phyloP scores from a whole-genome alignment of 2,797 vertebrate species.

The Sternarchorhynchus goeldii region DNA sequence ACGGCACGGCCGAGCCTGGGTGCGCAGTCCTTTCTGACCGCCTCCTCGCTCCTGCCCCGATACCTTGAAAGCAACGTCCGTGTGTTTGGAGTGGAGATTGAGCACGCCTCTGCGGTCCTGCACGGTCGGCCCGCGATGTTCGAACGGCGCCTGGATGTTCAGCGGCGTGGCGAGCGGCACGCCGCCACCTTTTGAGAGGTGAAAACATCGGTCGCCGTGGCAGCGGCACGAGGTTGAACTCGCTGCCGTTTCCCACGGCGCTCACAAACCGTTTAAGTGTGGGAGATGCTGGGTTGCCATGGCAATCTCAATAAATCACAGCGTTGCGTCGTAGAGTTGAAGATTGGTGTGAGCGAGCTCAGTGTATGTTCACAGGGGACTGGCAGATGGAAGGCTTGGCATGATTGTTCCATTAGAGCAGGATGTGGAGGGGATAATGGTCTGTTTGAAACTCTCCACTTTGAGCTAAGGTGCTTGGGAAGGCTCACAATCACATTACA shows the following conservation, averaged over 20 bases:
- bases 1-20: too few species aligned
- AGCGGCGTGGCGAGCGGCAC: too few species aligned
- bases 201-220: not conserved
- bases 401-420: constrained; percentile 27
- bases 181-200: not conserved
- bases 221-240: constrained; percentile 22
- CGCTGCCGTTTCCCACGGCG: constrained; percentile 2
- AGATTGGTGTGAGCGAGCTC: constrained; percentile 8
- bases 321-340: constrained; percentile 26
- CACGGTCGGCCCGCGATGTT: too few species aligned
- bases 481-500: not conserved
- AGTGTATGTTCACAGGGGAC: too few species aligned
- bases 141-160: too few species aligned
- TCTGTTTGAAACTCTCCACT: constrained; percentile 5
- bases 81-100: too few species aligned
- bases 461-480: constrained; percentile 1
- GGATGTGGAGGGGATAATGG: constrained; percentile 21
- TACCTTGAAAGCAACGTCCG: too few species aligned
- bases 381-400: not conserved
- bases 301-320: constrained; percentile 43
- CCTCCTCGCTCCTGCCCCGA: too few species aligned
- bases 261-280: constrained; percentile 31
- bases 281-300: constrained; percentile 39
- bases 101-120: too few species aligned
- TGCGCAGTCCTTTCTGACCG: too few species aligned